A percentile compares a stretch with the other conserved stretches of the same genome.
Conservation (phyloP, 2,888 invertebrate species). For the Orgyia antiqua region DNA sequence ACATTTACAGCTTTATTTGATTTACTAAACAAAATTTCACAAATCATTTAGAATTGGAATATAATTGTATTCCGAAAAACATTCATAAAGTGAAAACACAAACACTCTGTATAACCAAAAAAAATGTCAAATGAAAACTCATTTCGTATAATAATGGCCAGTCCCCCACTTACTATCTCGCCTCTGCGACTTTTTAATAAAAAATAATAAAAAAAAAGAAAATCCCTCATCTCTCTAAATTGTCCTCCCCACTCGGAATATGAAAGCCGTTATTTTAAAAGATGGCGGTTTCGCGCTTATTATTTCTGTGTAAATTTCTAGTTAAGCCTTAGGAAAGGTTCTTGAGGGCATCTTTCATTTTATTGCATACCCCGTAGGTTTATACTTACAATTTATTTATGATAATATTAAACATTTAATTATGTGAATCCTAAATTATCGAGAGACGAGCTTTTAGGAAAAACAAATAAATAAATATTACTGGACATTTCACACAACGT, state of each 20-base stretch:
- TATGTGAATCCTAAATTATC: slow-evolving; percentile 27
- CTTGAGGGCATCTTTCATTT: slow-evolving; percentile 50
- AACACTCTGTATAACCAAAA: slow-evolving; percentile 43
- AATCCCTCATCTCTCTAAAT: slow-evolving; percentile 73
- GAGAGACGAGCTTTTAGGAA: slow-evolving; percentile 8
- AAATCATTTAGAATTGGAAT: too few relatives aligned
- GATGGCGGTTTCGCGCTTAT: slow-evolving; percentile 61
- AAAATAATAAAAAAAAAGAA: slow-evolving; percentile 38
- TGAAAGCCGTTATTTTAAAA: slow-evolving; percentile 77
- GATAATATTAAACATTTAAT: slow-evolving; percentile 32
- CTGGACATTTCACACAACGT: too few relatives aligned
- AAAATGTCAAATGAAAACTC: slow-evolving; percentile 67
- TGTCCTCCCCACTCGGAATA: slow-evolving; percentile 62
- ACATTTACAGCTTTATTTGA: too few relatives aligned
- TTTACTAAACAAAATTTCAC: too few relatives aligned
- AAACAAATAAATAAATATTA: too few relatives aligned
- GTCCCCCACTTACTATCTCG: slow-evolving; percentile 52
- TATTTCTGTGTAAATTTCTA: slow-evolving; percentile 73
- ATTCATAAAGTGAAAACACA: too few relatives aligned
- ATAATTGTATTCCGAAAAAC: too few relatives aligned
- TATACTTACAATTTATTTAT: slow-evolving; percentile 44
- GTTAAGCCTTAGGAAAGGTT: slow-evolving; percentile 43
- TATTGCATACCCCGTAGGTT: slow-evolving; percentile 48
- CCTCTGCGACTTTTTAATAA: slow-evolving; percentile 62
- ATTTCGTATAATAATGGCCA: slow-evolving; percentile 67